Evolutionary conservation across 2,113 vertebrate species (phyloP).

Genomic region (Chamaetylas fuelleborni): DNA sequence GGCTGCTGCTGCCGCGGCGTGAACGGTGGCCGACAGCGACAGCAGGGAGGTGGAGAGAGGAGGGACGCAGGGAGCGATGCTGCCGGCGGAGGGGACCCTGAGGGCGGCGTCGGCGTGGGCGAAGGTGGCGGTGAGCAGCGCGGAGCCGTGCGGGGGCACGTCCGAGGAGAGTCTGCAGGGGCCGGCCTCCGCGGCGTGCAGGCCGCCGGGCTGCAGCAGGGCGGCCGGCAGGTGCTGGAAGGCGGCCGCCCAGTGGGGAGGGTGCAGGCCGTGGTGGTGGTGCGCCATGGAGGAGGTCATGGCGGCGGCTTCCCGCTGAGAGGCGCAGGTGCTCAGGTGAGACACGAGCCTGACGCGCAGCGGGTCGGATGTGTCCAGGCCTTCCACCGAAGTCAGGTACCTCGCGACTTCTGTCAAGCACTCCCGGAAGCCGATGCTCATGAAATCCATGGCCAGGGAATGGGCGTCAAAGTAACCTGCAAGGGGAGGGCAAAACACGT

Average conservation of each 20-base stretch:
- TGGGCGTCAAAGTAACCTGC: constrained; percentile 89
- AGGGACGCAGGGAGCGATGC: constrained; percentile 76
- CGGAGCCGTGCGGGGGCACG: constrained; percentile 71
- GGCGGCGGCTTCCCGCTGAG: constrained; percentile 85
- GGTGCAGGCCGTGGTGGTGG: constrained; percentile 73
- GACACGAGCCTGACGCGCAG: constrained; percentile 86
- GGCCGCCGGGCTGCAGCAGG: constrained; percentile 79
- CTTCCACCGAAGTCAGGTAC: constrained; percentile 88
- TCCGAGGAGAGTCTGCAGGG: constrained; percentile 78
- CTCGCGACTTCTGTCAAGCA: constrained; percentile 89
- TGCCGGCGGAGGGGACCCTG: constrained; percentile 76
- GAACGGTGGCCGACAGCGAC: constrained; percentile 86
- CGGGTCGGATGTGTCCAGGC: constrained; percentile 85
- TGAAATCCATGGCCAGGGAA: constrained; percentile 93
- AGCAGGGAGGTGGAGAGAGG: constrained; percentile 85
- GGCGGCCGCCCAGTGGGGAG: constrained; percentile 83
- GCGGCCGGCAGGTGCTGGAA: constrained; percentile 82
- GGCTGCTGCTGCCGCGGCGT: constrained; percentile 79
- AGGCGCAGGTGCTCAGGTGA: constrained; percentile 89
- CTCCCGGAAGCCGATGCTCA: constrained; percentile 94
- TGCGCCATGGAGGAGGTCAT: constrained; percentile 80
- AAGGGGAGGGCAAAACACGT: not conserved
- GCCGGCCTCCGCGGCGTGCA: constrained; percentile 65
- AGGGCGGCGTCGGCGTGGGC: constrained; percentile 80
- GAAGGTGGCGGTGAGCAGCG: constrained; percentile 81